A percentile compares a stretch with the other conserved stretches of the same genome.
Conservation (phyloP, 2,113 vertebrate species). For the Oreochromis aureus region DNA sequence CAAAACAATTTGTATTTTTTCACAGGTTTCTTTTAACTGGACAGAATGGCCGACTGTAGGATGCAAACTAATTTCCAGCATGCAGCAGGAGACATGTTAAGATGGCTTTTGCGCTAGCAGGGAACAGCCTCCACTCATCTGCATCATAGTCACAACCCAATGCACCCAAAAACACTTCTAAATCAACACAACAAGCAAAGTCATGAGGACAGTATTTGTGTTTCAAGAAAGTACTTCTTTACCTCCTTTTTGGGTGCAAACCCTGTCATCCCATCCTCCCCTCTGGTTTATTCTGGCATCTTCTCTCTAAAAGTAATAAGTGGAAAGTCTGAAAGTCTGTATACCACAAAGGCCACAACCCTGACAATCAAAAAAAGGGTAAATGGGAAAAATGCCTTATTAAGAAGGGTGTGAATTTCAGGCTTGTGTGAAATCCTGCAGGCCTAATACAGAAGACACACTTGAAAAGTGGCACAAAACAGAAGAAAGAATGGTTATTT, state of each 20-base stretch:
- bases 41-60: rapidly evolving
- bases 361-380: too few relatives aligned
- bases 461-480: background rate
- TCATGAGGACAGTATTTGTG: background rate
- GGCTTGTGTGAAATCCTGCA: too few relatives aligned
- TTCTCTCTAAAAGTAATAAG: background rate
- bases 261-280: rapidly evolving
- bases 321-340: too few relatives aligned
- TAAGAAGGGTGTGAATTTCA: too few relatives aligned
- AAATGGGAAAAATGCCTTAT: too few relatives aligned
- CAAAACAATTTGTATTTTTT: rapidly evolving
- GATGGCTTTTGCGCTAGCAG: rapidly evolving
- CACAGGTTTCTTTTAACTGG: background rate
- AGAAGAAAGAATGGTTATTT: background rate
- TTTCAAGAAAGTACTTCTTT: too few relatives aligned
- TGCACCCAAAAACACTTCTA: too few relatives aligned
- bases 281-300: background rate
- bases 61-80: background rate
- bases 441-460: background rate
- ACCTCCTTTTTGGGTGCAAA: too few relatives aligned
- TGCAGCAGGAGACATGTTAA: background rate
- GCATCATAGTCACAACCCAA: background rate
- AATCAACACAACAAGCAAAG: background rate
- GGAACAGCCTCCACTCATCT: background rate
- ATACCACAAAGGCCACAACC: too few relatives aligned